Evolutionary conservation across 2,888 invertebrate species (phyloP).

Genomic region (Acrobeloides nanus): DNA sequence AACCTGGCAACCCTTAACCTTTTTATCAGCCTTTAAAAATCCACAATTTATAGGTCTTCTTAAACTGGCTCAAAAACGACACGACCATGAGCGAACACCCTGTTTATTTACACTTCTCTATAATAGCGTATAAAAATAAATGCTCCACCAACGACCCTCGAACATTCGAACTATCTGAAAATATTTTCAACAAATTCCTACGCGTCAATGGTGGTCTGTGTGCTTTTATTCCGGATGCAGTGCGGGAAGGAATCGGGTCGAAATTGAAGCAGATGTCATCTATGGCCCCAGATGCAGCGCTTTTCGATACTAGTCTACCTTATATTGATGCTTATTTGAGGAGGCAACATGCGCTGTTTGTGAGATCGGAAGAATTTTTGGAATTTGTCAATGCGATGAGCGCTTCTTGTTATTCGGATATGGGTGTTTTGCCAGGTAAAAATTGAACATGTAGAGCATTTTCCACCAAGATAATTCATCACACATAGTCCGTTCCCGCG

Average conservation of each 20-base stretch:
- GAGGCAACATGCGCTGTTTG: constrained; percentile 38
- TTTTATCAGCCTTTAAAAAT: not conserved
- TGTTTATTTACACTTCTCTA: constrained; percentile 39
- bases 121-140: constrained; percentile 38
- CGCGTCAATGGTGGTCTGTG: constrained; percentile 30
- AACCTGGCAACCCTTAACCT: not conserved
- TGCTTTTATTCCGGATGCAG: constrained; percentile 24
- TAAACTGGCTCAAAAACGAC: constrained; percentile 23
- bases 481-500: not conserved
- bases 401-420: too few species aligned
- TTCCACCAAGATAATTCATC: not conserved
- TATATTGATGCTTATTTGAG: constrained; percentile 25
- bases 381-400: constrained; percentile 36
- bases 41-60: constrained; percentile 17
- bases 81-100: constrained; percentile 28
- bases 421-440: too few species aligned
- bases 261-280: constrained; percentile 1
- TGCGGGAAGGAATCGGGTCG: constrained; percentile 24
- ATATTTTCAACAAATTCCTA: constrained; percentile 34
- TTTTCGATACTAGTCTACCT: constrained; percentile 24
- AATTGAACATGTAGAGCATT: too few species aligned
- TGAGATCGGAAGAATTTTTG: constrained; percentile 39
- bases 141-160: constrained; percentile 25
- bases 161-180: constrained; percentile 30
- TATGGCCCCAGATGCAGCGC: constrained; percentile 6